These are phyloP conservation scores for Brachypalpus laphriformis DNA, from an alignment of 2,888 invertebrate genomes.

Conservation along the genomic window DNA sequence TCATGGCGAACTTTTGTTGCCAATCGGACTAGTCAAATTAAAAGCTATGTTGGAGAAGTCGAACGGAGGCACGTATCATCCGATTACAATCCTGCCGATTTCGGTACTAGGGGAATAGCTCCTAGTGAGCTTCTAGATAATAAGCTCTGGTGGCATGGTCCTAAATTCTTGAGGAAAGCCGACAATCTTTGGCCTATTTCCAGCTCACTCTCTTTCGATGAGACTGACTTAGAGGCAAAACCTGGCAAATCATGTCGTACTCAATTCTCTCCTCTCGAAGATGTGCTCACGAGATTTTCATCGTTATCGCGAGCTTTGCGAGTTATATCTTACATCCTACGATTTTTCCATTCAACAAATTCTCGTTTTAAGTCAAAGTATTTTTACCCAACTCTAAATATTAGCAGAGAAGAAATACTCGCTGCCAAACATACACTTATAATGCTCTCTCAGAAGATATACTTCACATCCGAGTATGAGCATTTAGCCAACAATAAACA, in stretches of 20 bases:
- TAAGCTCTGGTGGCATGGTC: slow-evolving; percentile 42
- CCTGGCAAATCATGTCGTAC: background rate
- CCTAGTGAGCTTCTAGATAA: slow-evolving; percentile 25
- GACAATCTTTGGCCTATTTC: background rate
- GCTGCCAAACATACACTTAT: background rate
- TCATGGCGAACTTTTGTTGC: slow-evolving; percentile 59
- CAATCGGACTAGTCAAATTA: slow-evolving; percentile 45
- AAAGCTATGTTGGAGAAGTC: background rate
- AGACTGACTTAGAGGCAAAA: slow-evolving; percentile 29
- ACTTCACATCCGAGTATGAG: background rate
- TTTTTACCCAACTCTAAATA: too few relatives aligned
- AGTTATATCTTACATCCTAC: slow-evolving; percentile 51
- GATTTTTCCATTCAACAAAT: slow-evolving; percentile 14
- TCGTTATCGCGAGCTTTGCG: slow-evolving; percentile 31
- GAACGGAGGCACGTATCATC: slow-evolving; percentile 57
- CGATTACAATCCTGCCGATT: slow-evolving; percentile 56
- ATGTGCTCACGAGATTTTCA: background rate
- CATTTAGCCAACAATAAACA: background rate
- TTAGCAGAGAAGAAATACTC: background rate
- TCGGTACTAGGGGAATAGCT: slow-evolving; percentile 53
- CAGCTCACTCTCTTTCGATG: background rate
- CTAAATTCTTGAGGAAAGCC: too few relatives aligned
- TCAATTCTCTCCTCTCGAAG: background rate
- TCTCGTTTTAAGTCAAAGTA: background rate
- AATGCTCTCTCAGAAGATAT: background rate